Conservation (phyloP, 2,888 invertebrate species). For the Leptopilina myrica region DNA sequence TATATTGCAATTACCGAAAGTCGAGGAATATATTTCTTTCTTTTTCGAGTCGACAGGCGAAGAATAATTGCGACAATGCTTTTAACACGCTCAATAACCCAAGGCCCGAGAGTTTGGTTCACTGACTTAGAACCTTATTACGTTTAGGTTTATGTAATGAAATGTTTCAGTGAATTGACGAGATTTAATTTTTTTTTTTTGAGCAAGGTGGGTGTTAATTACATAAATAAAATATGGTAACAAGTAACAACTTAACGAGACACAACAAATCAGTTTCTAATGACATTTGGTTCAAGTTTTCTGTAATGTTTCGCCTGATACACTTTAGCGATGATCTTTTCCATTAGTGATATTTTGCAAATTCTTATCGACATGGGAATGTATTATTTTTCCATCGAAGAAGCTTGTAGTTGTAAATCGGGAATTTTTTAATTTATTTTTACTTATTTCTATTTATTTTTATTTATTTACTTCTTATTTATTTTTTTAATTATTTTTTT, state of each 20-base stretch:
- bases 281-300: too few species aligned
- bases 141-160: slow-evolving; percentile 55
- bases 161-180: slow-evolving; percentile 52
- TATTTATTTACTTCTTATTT: too few species aligned
- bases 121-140: slow-evolving; percentile 49
- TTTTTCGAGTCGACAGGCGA: slow-evolving; percentile 6
- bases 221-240: slow-evolving; percentile 42
- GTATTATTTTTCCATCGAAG: too few species aligned
- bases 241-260: not conserved
- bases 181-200: slow-evolving; percentile 50
- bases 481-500: too few species aligned
- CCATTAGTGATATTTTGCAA: too few species aligned
- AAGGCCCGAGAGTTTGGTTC: slow-evolving; percentile 51
- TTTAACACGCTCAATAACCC: slow-evolving; percentile 49
- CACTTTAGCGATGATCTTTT: too few species aligned
- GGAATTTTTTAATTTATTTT: not conserved
- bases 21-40: not conserved
- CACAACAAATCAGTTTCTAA: not conserved
- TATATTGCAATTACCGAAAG: slow-evolving; percentile 19
- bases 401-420: not conserved
- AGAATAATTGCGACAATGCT: slow-evolving; percentile 47
- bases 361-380: too few species aligned
- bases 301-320: too few species aligned
- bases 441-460: too few species aligned
- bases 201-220: slow-evolving; percentile 50